These are phyloP conservation scores for Conopomorpha cramerella DNA, from an alignment of 1,140 invertebrate species.

Conservation along the genomic window DNA sequence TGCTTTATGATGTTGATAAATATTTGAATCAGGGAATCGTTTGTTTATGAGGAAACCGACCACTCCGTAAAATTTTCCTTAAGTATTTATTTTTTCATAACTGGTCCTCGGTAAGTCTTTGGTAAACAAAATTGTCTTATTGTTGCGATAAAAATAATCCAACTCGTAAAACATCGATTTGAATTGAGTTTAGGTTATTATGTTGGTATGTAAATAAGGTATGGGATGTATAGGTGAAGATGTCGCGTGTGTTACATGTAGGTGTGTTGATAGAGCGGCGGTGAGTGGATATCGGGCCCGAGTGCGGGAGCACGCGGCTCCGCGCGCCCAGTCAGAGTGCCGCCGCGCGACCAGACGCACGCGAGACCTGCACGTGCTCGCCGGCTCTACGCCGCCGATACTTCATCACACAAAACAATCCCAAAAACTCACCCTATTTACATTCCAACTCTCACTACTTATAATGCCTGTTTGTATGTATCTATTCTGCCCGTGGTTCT, in stretches of 20 bases:
- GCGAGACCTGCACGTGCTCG: constrained; percentile 36
- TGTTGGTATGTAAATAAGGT: constrained; percentile 35
- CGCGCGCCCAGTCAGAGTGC: constrained; percentile 55
- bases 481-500: constrained; percentile 56
- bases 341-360: constrained; percentile 51
- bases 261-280: constrained; percentile 24
- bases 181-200: constrained; percentile 11
- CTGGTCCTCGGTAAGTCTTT: no score
- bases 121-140: neutral
- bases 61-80: no score
- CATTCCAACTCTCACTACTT: constrained; percentile 9
- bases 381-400: neutral
- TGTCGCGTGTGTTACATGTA: constrained; percentile 8
- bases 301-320: constrained; percentile 34
- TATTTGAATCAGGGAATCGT: no score
- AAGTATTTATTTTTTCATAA: neutral
- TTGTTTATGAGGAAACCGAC: no score
- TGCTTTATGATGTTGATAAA: no score
- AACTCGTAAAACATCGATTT: neutral
- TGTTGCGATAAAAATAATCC: neutral
- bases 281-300: constrained; percentile 44
- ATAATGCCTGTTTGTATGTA: constrained; percentile 59
- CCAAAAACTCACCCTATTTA: constrained; percentile 10
- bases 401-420: neutral
- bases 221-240: constrained; percentile 21